These are phyloP conservation scores for Lordiphosa clarofinis DNA, from an alignment of 1,140 invertebrate species.

Conservation along the genomic window DNA sequence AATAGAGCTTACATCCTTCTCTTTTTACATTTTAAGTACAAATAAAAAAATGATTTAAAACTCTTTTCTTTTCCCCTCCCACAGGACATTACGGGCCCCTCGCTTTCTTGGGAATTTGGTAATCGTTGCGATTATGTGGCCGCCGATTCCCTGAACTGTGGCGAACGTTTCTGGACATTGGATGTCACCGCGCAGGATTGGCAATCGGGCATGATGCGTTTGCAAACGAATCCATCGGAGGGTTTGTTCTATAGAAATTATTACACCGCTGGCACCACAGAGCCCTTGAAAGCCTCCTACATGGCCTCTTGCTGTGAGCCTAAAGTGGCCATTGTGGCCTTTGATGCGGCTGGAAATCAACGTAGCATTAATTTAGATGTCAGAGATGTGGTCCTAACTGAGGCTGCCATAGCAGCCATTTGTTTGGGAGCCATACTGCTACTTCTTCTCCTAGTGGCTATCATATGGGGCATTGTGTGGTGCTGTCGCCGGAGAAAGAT, in stretches of 20 bases:
- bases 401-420: slow-evolving; percentile 82
- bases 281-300: slow-evolving; percentile 82
- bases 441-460: slow-evolving; percentile 80
- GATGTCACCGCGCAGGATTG: slow-evolving; percentile 82
- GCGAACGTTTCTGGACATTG: slow-evolving; percentile 83
- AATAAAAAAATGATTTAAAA: too few species aligned
- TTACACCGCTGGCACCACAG: slow-evolving; percentile 83
- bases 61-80: too few species aligned
- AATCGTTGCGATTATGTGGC: slow-evolving; percentile 71
- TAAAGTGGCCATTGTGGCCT: slow-evolving; percentile 81
- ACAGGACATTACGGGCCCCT: slow-evolving; percentile 78
- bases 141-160: slow-evolving; percentile 79
- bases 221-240: slow-evolving; percentile 81
- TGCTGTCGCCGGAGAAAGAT: slow-evolving; percentile 81
- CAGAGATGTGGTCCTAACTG: slow-evolving; percentile 64
- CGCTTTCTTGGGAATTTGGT: slow-evolving; percentile 80
- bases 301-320: slow-evolving; percentile 83
- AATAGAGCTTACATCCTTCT: too few species aligned
- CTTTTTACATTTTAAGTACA: too few species aligned
- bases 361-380: slow-evolving; percentile 83
- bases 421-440: slow-evolving; percentile 81
- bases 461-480: slow-evolving; percentile 80
- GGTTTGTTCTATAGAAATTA: slow-evolving; percentile 78
- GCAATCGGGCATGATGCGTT: slow-evolving; percentile 82
- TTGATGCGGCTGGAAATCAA: slow-evolving; percentile 82